A percentile compares a stretch with the other conserved stretches of the same genome.
phyloP scores from a whole-genome alignment of 2,888 invertebrate genomes.

The Nowickia ferox region DNA sequence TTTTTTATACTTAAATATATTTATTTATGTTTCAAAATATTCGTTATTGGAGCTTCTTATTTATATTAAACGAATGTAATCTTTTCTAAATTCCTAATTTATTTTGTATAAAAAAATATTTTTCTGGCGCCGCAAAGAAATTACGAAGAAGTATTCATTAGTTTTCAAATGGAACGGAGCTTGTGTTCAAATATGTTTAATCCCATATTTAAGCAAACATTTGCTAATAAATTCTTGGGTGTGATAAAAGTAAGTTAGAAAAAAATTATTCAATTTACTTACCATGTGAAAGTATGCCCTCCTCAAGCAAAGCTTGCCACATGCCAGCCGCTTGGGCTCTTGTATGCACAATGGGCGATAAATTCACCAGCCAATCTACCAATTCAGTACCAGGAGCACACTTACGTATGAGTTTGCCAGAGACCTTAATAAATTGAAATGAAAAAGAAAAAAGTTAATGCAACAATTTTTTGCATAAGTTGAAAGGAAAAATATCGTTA shows the following conservation, averaged over 20 bases:
- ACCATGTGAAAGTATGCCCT: slow-evolving; percentile 91
- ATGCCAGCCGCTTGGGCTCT: slow-evolving; percentile 90
- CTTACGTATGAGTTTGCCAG: slow-evolving; percentile 86
- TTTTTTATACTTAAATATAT: too few relatives aligned
- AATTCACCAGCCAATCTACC: slow-evolving; percentile 90
- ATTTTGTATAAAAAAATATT: not conserved
- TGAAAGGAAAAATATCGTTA: not conserved
- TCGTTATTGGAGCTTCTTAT: not conserved
- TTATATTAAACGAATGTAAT: not conserved
- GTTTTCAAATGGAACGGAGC: not conserved
- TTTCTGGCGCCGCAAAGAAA: not conserved
- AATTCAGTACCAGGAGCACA: slow-evolving; percentile 91
- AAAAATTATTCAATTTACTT: slow-evolving; percentile 76
- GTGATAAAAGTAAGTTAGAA: slow-evolving; percentile 3
- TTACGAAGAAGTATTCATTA: not conserved
- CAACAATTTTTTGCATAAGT: slow-evolving; percentile 34
- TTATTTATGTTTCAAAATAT: not conserved
- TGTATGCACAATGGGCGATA: slow-evolving; percentile 86
- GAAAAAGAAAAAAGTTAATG: not conserved
- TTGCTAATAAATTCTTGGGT: not conserved
- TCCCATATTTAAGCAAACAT: not conserved
- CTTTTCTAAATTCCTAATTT: slow-evolving; percentile 1
- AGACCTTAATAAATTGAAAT: slow-evolving; percentile 81
- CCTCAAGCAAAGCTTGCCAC: slow-evolving; percentile 93
- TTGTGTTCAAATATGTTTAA: not conserved